phyloP scores from a whole-genome alignment of 2,888 invertebrate genomes.

The Agrilus mali region DNA sequence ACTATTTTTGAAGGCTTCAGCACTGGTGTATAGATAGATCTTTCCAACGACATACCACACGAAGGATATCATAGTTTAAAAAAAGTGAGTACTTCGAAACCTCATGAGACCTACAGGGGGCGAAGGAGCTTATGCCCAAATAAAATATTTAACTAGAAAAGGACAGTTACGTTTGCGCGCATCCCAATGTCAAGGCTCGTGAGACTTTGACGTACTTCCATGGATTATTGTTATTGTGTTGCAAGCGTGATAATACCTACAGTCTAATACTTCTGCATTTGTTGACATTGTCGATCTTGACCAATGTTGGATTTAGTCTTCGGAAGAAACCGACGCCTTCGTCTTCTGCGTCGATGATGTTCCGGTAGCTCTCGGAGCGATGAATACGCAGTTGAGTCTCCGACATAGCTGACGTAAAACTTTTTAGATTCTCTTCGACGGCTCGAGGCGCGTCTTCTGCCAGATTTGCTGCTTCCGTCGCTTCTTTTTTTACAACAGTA shows the following conservation, averaged over 20 bases:
- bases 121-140: too few species aligned
- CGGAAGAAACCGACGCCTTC: slow-evolving; percentile 28
- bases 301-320: slow-evolving; percentile 29
- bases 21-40: too few species aligned
- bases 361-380: slow-evolving; percentile 38
- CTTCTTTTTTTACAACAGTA: slow-evolving; percentile 28
- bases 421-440: slow-evolving; percentile 12
- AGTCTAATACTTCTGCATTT: slow-evolving; percentile 29
- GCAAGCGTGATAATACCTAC: slow-evolving; percentile 18
- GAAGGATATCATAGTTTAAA: too few species aligned
- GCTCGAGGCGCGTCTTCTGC: slow-evolving; percentile 7
- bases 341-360: slow-evolving; percentile 30
- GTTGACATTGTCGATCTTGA: slow-evolving; percentile 31
- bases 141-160: too few species aligned
- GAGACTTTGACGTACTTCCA: too few species aligned
- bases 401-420: slow-evolving; percentile 8
- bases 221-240: too few species aligned
- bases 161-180: too few species aligned
- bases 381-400: slow-evolving; percentile 34
- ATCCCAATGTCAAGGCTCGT: too few species aligned
- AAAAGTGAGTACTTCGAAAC: too few species aligned
- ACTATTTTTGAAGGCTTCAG: too few species aligned
- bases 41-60: too few species aligned
- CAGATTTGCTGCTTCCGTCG: slow-evolving; percentile 11
- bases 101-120: too few species aligned